Evolutionary conservation across 1,140 invertebrate genomes (phyloP), one percentile per base, ranked within the genome.

Genomic region (Luehdorfia chinensis): DNA sequence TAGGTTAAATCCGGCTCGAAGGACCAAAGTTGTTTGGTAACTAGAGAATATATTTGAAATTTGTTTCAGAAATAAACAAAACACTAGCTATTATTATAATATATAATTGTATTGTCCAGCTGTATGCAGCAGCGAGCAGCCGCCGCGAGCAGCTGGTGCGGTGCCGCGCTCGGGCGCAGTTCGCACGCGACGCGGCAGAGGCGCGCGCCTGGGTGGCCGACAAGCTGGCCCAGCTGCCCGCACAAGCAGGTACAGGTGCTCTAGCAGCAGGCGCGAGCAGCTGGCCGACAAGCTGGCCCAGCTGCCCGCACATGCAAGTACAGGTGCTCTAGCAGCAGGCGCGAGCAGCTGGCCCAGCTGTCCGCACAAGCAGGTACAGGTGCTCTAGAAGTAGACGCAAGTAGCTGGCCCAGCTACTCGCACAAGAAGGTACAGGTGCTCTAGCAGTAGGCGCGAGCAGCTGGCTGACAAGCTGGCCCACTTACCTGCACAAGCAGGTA

Each of bases 271-370:
- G 93, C 95, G 2, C 91, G 96, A 66, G 92, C 90, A 97, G 97
- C 96, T 99, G 49, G 94, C 92, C 30, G 97, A 98, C 71, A 98
- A 98, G 78, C 91, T 94, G 53, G 97, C 96, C 75, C 95, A 96
- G 72, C 81, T 97, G 2, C 92, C 95, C 60, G 90, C 92, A 8
- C 86, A 89, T 68, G 64, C 90, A 55, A 87, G 74, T 81, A n/a
- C n/a, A n/a, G n/a, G n/a, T n/a, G n/a, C n/a, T n/a, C n/a, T 4
- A 62, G 47, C 25, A 2, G 23, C 13, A 98, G 73, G 93, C 95
- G 2, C 91, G 96, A 66, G 92, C 90, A 97, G 97, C 96, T 99
- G 53, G 97, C 96, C 75, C 95, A 96, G 72, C 81, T 97, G 2
- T 92, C 95, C 60, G 90, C 92, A 8, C 86, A 89, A 69, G 64